Conservation (phyloP, 2,113 vertebrate genomes). For the Forbesichthys agassizii region DNA sequence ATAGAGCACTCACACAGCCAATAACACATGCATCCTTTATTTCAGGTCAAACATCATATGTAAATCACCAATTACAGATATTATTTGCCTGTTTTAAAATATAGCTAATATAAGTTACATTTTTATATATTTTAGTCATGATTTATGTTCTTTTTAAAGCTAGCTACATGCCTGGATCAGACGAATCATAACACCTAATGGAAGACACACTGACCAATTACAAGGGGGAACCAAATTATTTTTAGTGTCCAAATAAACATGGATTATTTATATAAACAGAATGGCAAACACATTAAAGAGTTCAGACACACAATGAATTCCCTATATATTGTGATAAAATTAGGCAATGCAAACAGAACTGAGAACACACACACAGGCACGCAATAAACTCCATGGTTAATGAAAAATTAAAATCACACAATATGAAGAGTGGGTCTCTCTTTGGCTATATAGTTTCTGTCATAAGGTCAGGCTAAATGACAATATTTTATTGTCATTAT, state of each 20-base stretch:
- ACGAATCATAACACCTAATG: background rate
- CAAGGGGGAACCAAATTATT: conserved; percentile 35
- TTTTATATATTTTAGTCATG: conserved; percentile 40
- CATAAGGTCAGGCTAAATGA: background rate
- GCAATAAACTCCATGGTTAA: background rate
- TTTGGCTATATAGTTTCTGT: background rate
- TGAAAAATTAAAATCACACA: background rate
- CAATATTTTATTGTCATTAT: background rate
- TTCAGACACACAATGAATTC: conserved; percentile 2
- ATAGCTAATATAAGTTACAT: conserved; percentile 41
- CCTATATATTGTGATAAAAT: too few species aligned
- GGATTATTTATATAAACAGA: conserved; percentile 14
- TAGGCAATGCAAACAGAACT: background rate
- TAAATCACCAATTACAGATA: conserved; percentile 12
- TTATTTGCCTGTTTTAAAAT: background rate
- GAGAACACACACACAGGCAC: background rate
- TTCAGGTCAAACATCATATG: conserved; percentile 16
- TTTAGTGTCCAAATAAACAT: conserved; percentile 48
- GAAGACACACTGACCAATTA: conserved; percentile 22
- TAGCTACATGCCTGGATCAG: conserved; percentile 57
- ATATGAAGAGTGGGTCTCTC: background rate
- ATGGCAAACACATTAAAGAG: conserved; percentile 18
- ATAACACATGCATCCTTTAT: conserved; percentile 50
- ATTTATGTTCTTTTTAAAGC: conserved; percentile 45
- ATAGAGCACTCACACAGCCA: conserved; percentile 6